Evolutionary conservation across 1,140 invertebrate genomes (phyloP).

Genomic region (Euwallacea similis): DNA sequence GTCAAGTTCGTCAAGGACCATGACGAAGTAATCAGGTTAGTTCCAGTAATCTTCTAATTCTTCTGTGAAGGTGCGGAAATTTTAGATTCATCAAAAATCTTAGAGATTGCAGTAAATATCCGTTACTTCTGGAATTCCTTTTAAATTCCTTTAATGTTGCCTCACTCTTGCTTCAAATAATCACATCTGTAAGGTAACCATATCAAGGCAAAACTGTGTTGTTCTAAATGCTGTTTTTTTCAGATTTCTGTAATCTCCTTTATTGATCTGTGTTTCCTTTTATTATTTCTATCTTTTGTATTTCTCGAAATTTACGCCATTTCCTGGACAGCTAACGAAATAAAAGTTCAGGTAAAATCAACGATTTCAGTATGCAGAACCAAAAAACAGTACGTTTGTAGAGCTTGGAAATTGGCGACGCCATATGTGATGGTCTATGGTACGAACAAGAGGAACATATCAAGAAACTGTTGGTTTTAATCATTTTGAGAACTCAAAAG

Average conservation of each 20-base stretch:
- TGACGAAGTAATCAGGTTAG: not conserved
- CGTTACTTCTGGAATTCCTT: not conserved
- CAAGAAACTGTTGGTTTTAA: not conserved
- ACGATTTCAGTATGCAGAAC: not conserved
- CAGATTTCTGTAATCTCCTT: not conserved
- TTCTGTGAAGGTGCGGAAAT: not conserved
- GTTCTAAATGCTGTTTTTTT: not conserved
- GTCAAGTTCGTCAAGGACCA: not conserved
- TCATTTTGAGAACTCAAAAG: not conserved
- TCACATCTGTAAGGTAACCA: not conserved
- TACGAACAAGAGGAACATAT: not conserved
- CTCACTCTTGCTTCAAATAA: not conserved
- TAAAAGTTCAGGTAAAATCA: not conserved
- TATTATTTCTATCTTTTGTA: not conserved
- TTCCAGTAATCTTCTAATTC: not conserved
- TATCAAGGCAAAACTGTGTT: not conserved
- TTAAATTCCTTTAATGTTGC: not conserved
- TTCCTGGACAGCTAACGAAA: not conserved
- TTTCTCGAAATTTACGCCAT: not conserved
- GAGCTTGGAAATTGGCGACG: not conserved
- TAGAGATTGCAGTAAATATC: not conserved
- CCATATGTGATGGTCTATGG: not conserved
- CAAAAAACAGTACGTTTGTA: not conserved
- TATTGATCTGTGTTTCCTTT: not conserved
- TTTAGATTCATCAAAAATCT: conserved; percentile 5